These are phyloP conservation scores for Pyrrhia umbra DNA, from an alignment of 2,888 invertebrate genomes.

Conservation along the genomic window DNA sequence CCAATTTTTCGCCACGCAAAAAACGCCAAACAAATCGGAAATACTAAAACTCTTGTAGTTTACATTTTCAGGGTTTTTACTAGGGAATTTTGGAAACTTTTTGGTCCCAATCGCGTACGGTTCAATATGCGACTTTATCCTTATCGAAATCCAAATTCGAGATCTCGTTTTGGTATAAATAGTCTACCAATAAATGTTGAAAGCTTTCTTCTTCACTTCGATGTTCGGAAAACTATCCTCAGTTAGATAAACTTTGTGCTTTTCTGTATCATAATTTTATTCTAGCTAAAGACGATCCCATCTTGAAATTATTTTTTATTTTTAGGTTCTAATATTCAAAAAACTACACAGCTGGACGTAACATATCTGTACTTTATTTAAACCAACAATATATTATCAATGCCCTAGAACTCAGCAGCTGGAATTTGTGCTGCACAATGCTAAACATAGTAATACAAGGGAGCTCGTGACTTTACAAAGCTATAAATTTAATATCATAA, in stretches of 20 bases:
- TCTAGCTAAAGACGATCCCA: not conserved
- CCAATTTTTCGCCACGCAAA: constrained; percentile 31
- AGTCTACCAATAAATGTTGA: constrained; percentile 13
- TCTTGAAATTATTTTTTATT: not conserved
- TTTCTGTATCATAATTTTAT: not conserved
- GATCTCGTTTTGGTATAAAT: constrained; percentile 37
- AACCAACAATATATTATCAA: not conserved
- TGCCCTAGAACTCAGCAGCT: not conserved
- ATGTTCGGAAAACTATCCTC: not conserved
- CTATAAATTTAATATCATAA: not conserved
- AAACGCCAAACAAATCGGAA: constrained; percentile 36
- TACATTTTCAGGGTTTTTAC: constrained; percentile 33
- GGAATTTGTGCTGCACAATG: not conserved
- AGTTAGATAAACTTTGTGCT: not conserved
- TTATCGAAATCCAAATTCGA: constrained; percentile 31
- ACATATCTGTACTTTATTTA: not conserved
- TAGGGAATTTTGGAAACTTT: constrained; percentile 28
- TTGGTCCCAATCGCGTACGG: constrained; percentile 18
- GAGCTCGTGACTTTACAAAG: not conserved
- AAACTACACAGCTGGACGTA: too few relatives aligned
- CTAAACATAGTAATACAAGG: too few relatives aligned
- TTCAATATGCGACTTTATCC: constrained; percentile 22
- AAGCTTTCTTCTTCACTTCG: constrained; percentile 1
- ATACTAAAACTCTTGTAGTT: constrained; percentile 40
- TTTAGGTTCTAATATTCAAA: not conserved